Conservation (phyloP, 2,113 vertebrate species). For the Proterorhinus semilunaris region DNA sequence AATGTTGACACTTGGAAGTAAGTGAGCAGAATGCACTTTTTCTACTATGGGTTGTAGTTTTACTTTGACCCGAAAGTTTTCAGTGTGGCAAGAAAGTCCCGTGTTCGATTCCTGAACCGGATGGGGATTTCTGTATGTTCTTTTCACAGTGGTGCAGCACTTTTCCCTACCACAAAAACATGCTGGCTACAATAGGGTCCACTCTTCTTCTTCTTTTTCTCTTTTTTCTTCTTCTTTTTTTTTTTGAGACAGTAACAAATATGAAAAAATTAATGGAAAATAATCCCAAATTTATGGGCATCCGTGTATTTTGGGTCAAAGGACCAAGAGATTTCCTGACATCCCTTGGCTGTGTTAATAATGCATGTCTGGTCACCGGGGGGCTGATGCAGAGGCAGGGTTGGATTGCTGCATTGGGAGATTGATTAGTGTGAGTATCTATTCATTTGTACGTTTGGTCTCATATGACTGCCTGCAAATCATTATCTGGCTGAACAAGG, state of each 20-base stretch:
- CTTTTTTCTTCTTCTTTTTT: too few relatives aligned
- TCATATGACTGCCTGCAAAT: constrained; percentile 44
- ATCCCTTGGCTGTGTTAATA: constrained; percentile 62
- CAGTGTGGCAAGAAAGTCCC: too few relatives aligned
- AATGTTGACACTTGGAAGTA: constrained; percentile 5
- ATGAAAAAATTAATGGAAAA: neutral
- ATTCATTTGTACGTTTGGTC: constrained; percentile 29
- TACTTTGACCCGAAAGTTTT: too few relatives aligned
- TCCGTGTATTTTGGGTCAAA: constrained; percentile 22
- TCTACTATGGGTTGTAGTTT: neutral
- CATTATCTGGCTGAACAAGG: neutral
- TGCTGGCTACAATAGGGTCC: too few relatives aligned
- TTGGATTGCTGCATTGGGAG: constrained; percentile 60
- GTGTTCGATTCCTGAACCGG: too few relatives aligned
- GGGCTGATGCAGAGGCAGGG: constrained; percentile 57
- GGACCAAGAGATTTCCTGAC: constrained; percentile 56
- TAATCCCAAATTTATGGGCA: neutral
- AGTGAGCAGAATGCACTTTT: neutral
- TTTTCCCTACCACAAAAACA: too few relatives aligned
- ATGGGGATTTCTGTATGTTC: constrained; percentile 6
- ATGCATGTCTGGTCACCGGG: constrained; percentile 68
- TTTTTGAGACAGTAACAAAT: too few relatives aligned
- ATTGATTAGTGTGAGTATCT: constrained; percentile 64
- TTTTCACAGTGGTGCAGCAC: neutral
- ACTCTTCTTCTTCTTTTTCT: too few relatives aligned